phyloP scores from a whole-genome alignment of 2,888 invertebrate genomes.

The Altica lythri region DNA sequence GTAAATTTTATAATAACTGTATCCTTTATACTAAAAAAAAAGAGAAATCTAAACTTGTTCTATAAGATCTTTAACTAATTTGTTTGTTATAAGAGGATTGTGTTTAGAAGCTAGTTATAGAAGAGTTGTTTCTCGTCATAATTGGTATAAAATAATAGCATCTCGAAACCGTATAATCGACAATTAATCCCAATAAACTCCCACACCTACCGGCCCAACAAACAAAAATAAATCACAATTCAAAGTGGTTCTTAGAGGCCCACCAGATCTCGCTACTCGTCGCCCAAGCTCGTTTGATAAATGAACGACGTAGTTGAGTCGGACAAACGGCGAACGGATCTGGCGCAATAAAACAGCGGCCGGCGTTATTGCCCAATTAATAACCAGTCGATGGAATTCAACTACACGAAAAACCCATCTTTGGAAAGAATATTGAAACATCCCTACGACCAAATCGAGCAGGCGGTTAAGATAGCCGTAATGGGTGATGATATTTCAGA shows the following conservation, averaged over 20 bases:
- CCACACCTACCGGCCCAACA: conserved; percentile 22
- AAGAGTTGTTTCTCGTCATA: neutral
- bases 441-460: conserved; percentile 50
- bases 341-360: conserved; percentile 47
- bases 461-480: conserved; percentile 52
- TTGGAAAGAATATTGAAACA: conserved; percentile 55
- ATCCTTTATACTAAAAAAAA: too few species aligned
- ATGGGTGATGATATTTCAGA: conserved; percentile 50
- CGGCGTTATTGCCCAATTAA: conserved; percentile 56
- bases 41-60: too few species aligned
- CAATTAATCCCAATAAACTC: conserved; percentile 29
- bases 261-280: conserved; percentile 22
- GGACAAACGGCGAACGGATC: conserved; percentile 49
- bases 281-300: conserved; percentile 44
- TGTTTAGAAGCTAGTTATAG: too few species aligned
- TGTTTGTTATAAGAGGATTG: too few species aligned
- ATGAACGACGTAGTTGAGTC: conserved; percentile 47
- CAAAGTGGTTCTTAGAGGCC: conserved; percentile 11
- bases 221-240: conserved; percentile 23
- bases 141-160: neutral
- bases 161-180: conserved; percentile 11
- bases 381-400: conserved; percentile 54
- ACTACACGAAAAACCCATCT: conserved; percentile 57
- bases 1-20: too few species aligned
- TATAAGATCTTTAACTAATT: too few species aligned